Base-by-base conservation (phyloP, 2,797 vertebrate species). In the Pseudopleuronectes americanus region DNA sequence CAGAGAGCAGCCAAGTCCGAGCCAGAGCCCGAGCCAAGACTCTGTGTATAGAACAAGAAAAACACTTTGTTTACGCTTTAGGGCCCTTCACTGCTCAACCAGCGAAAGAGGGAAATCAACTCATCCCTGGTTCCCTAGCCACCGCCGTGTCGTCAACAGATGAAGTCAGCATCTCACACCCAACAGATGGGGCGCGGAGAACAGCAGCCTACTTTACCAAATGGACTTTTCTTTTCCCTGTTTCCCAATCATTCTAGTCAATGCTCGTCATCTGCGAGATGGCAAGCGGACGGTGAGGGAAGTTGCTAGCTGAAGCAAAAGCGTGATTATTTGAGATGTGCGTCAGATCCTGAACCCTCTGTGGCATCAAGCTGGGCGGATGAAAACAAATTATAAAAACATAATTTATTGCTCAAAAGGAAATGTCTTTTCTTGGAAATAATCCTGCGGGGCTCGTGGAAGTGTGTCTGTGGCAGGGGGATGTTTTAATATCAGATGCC, bases 31-130 rank as follows among this genome's bases (percentile, higher is more conserved):
- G 55, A 85, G 87, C 89, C 89, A 87, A 90, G 87, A 90, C 84
- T 86, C 68, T 79, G 84, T 89, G 89, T 89, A 87, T 89, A 89
- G 76, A 87, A 87, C 81, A 90, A 87, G 90, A 92, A 89, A 91
- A 90, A 91, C 87, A 90, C 83, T 93, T 90, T 93, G 92, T 94
- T 93, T 91, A 93, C 68, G 90, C 93, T 93, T 87, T 87, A 90
- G 92, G 92, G 90, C 81, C 86, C 83, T 90, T 89, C 87, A 81
- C 81, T 87, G 84, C 86, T 89, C 86, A 89, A 92, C 87, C 84
- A 85, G 85, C 68, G 68, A 90, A 90, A 87, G 82, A 87, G 81
- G 84, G 87, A 89, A 89, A 92, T 89, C 89, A 88, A 79, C 89
- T 90, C 87, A 84, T 89, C 84, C 67, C 85, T 79, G 84, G 83